Evolutionary conservation across 2,113 vertebrate genomes (phyloP).

Genomic region (Phalacrocorax brasilianus): DNA sequence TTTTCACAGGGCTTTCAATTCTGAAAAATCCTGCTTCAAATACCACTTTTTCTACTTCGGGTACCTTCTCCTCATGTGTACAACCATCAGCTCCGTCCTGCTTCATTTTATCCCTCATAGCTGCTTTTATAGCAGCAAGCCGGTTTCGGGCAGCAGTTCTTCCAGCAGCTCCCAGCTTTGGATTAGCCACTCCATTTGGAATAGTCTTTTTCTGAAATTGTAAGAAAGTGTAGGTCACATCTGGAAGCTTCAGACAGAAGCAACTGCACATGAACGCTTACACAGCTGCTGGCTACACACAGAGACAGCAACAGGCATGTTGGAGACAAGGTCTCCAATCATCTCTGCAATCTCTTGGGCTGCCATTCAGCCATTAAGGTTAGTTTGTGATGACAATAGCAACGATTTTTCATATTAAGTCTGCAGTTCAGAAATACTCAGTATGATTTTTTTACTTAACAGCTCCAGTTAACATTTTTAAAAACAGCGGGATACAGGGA

Average conservation of each 20-base stretch:
- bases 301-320: neutral
- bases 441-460: neutral
- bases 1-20: slow-evolving; percentile 88
- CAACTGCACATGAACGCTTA: neutral
- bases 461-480: too few relatives aligned
- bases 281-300: neutral
- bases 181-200: slow-evolving; percentile 45
- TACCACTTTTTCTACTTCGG: slow-evolving; percentile 72
- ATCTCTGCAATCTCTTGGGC: neutral
- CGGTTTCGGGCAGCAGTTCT: slow-evolving; percentile 80
- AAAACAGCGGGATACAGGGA: neutral
- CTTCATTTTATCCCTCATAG: slow-evolving; percentile 79
- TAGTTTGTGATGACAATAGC: neutral
- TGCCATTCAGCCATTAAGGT: neutral
- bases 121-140: slow-evolving; percentile 86
- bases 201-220: slow-evolving; percentile 78
- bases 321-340: neutral
- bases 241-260: neutral
- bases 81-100: neutral
- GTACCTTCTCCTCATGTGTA: neutral
- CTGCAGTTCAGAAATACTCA: neutral
- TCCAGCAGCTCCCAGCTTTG: slow-evolving; percentile 48
- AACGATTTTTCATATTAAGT: neutral
- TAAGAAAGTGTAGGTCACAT: neutral
- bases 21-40: slow-evolving; percentile 90